Percentiles rank a stretch among this genome's conserved stretches.
phyloP scores from a whole-genome alignment of 1,140 invertebrate genomes.

The Plectrocnemia conspersa region DNA sequence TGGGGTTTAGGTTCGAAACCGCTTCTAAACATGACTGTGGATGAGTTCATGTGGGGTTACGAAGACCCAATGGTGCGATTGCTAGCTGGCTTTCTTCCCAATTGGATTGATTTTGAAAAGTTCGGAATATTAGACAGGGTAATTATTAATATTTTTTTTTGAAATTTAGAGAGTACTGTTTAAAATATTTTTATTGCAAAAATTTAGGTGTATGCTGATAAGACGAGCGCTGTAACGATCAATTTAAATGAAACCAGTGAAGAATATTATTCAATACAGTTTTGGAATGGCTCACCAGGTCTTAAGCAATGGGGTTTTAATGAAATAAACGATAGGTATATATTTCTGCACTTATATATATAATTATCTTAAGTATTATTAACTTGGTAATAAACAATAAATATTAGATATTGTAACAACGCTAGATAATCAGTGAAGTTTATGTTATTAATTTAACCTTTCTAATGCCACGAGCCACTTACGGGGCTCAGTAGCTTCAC shows the following conservation, averaged over 20 bases:
- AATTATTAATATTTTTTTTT: slow-evolving; percentile 40
- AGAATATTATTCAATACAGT: slow-evolving; percentile 51
- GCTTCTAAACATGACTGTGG: slow-evolving; percentile 63
- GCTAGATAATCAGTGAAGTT: too few relatives aligned
- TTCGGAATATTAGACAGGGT: slow-evolving; percentile 82
- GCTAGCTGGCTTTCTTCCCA: slow-evolving; percentile 64
- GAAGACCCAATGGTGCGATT: slow-evolving; percentile 68
- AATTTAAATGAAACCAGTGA: slow-evolving; percentile 38
- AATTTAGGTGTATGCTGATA: slow-evolving; percentile 59
- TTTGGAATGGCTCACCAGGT: slow-evolving; percentile 56
- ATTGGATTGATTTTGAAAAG: slow-evolving; percentile 66
- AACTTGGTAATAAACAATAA: too few relatives aligned
- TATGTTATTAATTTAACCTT: too few relatives aligned
- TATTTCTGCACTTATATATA: too few relatives aligned
- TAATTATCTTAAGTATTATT: too few relatives aligned
- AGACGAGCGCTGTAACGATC: slow-evolving; percentile 53
- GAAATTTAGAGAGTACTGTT: slow-evolving; percentile 3
- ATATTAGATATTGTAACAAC: too few relatives aligned
- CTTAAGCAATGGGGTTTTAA: slow-evolving; percentile 57
- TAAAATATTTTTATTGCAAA: slow-evolving; percentile 28
- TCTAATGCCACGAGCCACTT: too few relatives aligned
- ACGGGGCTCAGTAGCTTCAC: too few relatives aligned
- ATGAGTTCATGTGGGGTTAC: slow-evolving; percentile 84
- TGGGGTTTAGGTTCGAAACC: slow-evolving; percentile 59
- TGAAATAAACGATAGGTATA: slow-evolving; percentile 25